Evolutionary conservation across 2,888 invertebrate species (phyloP), one percentile per base, ranked within the genome.

Genomic region (Parthenolecanium corni): DNA sequence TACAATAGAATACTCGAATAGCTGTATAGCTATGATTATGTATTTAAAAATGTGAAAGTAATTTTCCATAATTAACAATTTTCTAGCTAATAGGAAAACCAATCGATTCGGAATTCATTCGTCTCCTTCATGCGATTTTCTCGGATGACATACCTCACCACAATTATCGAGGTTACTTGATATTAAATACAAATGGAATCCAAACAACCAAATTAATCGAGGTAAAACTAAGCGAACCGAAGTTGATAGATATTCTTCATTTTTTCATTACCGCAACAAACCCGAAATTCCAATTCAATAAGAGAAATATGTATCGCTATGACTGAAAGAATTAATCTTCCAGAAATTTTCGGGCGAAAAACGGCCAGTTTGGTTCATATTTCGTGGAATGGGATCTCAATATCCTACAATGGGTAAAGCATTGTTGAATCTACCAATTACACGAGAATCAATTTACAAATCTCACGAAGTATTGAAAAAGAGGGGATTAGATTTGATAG

Each of bases 311-410:
- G 16, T 2, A 23, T 4, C n/a, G 25, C 3, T 21, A 47, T 24
- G 3, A 21, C 12, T 12, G 2, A 21, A 14, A 16, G 31, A n/a
- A 21, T 5, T 24, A 4, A 31, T 31, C 9, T 31, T 31, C 9
- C 40, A 62, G 62, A 20, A 20, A 16, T 42, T 52, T 24, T 52
- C 52, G 6, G 63, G 61, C 21, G 53, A 23, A 11, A 65, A 64
- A 56, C 70, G 76, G 2, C 82, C 82, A 49, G 69, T 77, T 36
- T 86, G 84, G 83, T 85, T 80, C 70, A 76, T 85, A 1, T 85
- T 82, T 74, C 80, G 85, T 64, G 86, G 86, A 31, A 86, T 86
- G 85, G 85, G 85, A 5, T 80, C 81, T 16, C 85, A 86, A 72
- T 86, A 85, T 84, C 72, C 76, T 52, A 80, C 80, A 44, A 83